These are phyloP conservation scores for Caenorhabditis brenneri DNA, from an alignment of 1,140 invertebrate genomes.

Conservation along the genomic window DNA sequence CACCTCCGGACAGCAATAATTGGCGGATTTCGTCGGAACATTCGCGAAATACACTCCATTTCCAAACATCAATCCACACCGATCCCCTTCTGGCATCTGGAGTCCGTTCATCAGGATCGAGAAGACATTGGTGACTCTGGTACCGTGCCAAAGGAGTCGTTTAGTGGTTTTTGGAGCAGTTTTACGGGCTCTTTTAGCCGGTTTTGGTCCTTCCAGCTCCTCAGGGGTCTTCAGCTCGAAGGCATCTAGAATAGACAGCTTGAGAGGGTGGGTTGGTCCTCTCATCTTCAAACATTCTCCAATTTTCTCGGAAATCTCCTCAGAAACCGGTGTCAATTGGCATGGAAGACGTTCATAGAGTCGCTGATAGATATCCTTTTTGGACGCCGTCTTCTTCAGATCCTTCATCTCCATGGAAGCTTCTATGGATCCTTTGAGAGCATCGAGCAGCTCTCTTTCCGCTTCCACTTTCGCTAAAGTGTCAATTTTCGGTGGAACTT, in stretches of 20 bases:
- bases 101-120: conserved; percentile 27
- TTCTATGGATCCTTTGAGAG: not conserved
- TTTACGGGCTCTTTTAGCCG: not conserved
- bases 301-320: not conserved
- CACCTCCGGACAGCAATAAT: conserved; percentile 6
- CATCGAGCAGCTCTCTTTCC: conserved; percentile 4
- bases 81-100: not conserved
- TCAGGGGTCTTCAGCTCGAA: not conserved
- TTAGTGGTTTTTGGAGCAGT: not conserved
- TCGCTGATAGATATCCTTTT: conserved; percentile 28
- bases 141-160: conserved; percentile 6
- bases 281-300: not conserved
- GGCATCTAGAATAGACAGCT: not conserved
- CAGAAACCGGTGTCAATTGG: not conserved
- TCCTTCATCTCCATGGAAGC: conserved; percentile 3
- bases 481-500: conserved; percentile 8
- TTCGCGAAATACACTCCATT: conserved; percentile 2
- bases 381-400: not conserved
- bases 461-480: not conserved
- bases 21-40: conserved; percentile 14
- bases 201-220: not conserved
- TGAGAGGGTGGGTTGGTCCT: not conserved
- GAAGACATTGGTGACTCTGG: conserved; percentile 22
- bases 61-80: conserved; percentile 17
- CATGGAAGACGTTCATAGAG: conserved; percentile 29